Evolutionary conservation across 35 echinoderm and acorn worm species (phyloP).

Genomic region (Diadema setosum): DNA sequence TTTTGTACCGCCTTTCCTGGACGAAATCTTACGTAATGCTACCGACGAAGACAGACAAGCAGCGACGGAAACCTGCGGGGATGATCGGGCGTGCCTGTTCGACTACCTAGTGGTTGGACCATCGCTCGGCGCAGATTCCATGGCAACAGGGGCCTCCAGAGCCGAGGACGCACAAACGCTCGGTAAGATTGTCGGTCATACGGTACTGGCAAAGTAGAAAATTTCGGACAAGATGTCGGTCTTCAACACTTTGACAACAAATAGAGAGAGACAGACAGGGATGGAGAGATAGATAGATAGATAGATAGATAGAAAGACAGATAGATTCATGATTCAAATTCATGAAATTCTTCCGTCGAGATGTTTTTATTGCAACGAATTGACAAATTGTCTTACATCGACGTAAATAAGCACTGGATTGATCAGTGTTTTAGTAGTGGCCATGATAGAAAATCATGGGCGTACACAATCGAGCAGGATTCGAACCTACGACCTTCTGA

Average conservation of each 20-base stretch:
- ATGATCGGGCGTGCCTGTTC: neutral
- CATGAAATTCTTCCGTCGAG: neutral
- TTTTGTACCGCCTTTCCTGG: neutral
- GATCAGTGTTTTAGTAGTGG: too few relatives aligned
- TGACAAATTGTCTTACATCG: too few relatives aligned
- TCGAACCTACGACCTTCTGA: too few relatives aligned
- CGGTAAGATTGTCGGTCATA: neutral
- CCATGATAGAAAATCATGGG: too few relatives aligned
- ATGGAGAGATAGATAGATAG: neutral
- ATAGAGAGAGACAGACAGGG: neutral
- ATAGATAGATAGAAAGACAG: neutral
- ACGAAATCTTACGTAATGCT: neutral
- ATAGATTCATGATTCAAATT: neutral
- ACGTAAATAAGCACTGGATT: too few relatives aligned
- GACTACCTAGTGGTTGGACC: neutral
- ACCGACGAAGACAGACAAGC: neutral
- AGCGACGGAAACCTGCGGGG: neutral
- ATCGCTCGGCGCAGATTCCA: neutral
- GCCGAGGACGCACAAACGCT: neutral
- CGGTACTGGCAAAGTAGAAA: neutral
- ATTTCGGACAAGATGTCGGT: neutral
- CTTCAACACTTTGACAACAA: neutral
- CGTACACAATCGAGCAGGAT: too few relatives aligned
- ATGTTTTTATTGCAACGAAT: too few relatives aligned
- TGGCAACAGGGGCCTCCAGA: neutral